A percentile compares a stretch with the other conserved stretches of the same genome.
These are phyloP conservation scores for Eucera pruinosa DNA, from an alignment of 2,888 invertebrate genomes.

Conservation along the genomic window DNA sequence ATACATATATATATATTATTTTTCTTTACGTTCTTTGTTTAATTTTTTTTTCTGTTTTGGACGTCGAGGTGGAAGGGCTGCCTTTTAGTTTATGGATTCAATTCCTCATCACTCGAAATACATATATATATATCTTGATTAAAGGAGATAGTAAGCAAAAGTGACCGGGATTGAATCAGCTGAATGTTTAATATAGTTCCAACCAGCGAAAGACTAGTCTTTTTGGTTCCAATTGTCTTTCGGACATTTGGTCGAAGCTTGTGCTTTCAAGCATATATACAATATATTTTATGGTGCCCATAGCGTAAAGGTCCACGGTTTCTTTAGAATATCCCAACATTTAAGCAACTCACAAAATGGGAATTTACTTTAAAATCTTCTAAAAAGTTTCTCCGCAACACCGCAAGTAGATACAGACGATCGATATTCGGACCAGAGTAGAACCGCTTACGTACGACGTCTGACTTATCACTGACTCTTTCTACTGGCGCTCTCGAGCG, in stretches of 20 bases:
- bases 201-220: not conserved
- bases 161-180: slow-evolving; percentile 30
- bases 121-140: not conserved
- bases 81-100: slow-evolving; percentile 29
- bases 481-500: slow-evolving; percentile 19
- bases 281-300: slow-evolving; percentile 19
- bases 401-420: slow-evolving; percentile 3
- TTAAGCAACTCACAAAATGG: too few species aligned
- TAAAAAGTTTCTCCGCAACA: too few species aligned
- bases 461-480: slow-evolving; percentile 13
- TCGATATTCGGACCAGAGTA: not conserved
- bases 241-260: slow-evolving; percentile 46
- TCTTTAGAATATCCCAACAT: not conserved
- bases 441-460: slow-evolving; percentile 1
- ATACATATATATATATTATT: too few species aligned
- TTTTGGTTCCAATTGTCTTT: slow-evolving; percentile 18
- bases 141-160: not conserved
- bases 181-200: slow-evolving; percentile 7
- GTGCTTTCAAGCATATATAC: slow-evolving; percentile 52
- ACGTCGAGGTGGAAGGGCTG: slow-evolving; percentile 23
- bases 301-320: slow-evolving; percentile 17
- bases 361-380: too few species aligned
- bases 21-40: not conserved
- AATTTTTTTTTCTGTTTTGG: not conserved
- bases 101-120: not conserved